These are phyloP conservation scores for Conchocele bisecta DNA, from an alignment of 2,888 invertebrate species.

Conservation along the genomic window DNA sequence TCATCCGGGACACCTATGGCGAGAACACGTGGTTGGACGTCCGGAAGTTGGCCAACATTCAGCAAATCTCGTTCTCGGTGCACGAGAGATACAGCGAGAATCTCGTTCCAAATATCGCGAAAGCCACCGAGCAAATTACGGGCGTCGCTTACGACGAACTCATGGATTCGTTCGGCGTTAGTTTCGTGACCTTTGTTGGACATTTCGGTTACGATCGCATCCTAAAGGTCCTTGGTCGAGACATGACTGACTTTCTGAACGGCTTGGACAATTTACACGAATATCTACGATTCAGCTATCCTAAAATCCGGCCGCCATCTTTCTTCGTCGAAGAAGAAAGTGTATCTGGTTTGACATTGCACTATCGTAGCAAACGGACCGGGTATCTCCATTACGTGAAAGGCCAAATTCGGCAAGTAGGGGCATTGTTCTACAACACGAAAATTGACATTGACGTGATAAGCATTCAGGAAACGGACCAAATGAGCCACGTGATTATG, in stretches of 20 bases:
- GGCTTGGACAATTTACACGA: conserved; percentile 97
- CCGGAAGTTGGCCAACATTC: conserved; percentile 91
- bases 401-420: conserved; percentile 97
- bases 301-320: conserved; percentile 94
- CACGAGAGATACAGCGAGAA: conserved; percentile 97
- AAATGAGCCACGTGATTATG: conserved; percentile 96
- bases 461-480: conserved; percentile 92
- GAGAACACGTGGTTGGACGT: conserved; percentile 97
- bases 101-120: conserved; percentile 91
- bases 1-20: conserved; percentile 95
- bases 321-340: conserved; percentile 99
- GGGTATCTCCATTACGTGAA: conserved; percentile 98
- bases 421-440: conserved; percentile 96
- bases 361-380: conserved; percentile 91
- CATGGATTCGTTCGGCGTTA: conserved; percentile 96
- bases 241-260: conserved; percentile 97
- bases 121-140: conserved; percentile 71
- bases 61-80: conserved; percentile 89
- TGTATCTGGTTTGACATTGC: conserved; percentile 92
- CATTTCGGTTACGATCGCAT: conserved; percentile 95
- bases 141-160: conserved; percentile 93
- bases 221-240: conserved; percentile 87
- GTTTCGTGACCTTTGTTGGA: conserved; percentile 95
- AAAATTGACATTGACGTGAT: conserved; percentile 96
- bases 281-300: conserved; percentile 97